Conservation (phyloP, 2,888 invertebrate genomes). For the Apamea anceps region DNA sequence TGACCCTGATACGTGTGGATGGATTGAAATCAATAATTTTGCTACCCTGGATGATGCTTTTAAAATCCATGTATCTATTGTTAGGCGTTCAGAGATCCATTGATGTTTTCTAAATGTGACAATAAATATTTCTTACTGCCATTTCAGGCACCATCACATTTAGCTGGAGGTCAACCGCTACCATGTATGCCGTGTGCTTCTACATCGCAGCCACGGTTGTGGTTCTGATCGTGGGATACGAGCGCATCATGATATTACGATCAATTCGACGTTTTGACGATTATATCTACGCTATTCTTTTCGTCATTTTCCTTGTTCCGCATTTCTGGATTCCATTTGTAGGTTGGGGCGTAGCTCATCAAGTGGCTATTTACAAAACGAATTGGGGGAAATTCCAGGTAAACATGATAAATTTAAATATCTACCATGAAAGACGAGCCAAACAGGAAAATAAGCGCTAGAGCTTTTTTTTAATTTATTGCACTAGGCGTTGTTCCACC, state of each 20-base stretch:
- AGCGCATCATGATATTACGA: constrained; percentile 90
- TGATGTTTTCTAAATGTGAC: background rate
- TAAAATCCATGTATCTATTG: background rate
- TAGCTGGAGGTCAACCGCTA: constrained; percentile 91
- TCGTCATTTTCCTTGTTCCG: constrained; percentile 92
- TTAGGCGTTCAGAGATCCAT: background rate
- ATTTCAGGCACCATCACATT: constrained; percentile 90
- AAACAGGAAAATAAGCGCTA: background rate
- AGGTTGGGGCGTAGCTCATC: constrained; percentile 92
- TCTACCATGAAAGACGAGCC: background rate
- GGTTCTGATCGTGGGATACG: constrained; percentile 91
- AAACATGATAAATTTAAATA: constrained; percentile 56
- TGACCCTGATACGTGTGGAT: background rate
- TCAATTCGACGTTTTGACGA: constrained; percentile 92
- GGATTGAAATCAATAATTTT: background rate
- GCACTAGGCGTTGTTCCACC: background rate
- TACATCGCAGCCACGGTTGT: constrained; percentile 90
- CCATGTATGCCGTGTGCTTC: constrained; percentile 92
- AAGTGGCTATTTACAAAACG: constrained; percentile 93
- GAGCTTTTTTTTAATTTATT: background rate
- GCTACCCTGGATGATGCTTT: background rate
- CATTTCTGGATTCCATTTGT: constrained; percentile 93
- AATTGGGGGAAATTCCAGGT: constrained; percentile 93
- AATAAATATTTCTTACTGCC: background rate
- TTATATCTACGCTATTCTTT: constrained; percentile 92